A percentile compares a stretch with the other conserved stretches of the same genome.
Conservation (phyloP, 2,113 vertebrate species). For the Tonatia bakeri region DNA sequence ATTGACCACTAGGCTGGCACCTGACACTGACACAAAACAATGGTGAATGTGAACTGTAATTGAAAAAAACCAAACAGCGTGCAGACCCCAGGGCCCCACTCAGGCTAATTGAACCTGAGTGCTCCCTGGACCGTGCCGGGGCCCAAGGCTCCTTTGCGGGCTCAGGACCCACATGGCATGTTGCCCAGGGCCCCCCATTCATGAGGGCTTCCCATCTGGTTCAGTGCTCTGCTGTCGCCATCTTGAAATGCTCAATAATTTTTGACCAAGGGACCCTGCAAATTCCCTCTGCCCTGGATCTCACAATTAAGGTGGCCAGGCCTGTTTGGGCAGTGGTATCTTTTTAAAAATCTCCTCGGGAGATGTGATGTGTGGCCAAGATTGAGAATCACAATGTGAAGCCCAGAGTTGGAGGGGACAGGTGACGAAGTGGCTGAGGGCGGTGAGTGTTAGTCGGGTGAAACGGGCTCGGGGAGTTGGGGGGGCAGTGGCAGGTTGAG, state of each 20-base stretch:
- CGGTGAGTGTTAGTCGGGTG: neutral
- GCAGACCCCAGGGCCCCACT: neutral
- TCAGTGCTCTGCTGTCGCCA: neutral
- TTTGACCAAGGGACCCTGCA: neutral
- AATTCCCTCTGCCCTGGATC: neutral
- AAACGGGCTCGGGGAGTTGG: neutral
- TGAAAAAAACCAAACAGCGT: neutral
- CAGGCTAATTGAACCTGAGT: neutral
- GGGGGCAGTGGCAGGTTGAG: rapidly evolving
- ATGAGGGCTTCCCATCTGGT: neutral
- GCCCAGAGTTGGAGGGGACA: neutral
- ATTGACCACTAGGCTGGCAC: neutral
- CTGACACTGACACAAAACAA: neutral
- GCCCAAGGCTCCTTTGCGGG: neutral
- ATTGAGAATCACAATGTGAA: neutral
- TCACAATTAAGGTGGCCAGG: neutral
- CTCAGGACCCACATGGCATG: too few relatives aligned
- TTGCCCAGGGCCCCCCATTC: rapidly evolving
- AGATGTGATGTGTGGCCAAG: neutral
- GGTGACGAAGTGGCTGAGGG: neutral
- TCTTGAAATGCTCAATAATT: neutral
- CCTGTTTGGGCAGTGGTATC: neutral
- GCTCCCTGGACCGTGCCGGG: neutral
- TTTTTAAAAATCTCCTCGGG: neutral
- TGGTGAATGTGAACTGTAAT: neutral